phyloP scores from a whole-genome alignment of 92 coral and sea anemone genomes.

The Nematostella vectensis region DNA sequence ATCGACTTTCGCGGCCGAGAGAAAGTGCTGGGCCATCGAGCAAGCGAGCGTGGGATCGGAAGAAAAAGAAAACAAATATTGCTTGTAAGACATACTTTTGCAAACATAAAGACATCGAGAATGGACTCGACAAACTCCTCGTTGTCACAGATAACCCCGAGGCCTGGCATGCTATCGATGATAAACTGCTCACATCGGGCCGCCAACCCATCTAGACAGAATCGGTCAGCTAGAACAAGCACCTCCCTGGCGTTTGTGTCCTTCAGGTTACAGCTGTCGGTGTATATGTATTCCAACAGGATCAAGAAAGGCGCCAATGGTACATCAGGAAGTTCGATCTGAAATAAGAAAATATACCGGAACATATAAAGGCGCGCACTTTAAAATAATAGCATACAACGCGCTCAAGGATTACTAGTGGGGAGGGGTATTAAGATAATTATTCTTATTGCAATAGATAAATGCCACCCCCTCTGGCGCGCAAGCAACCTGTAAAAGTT shows the following conservation, averaged over 20 bases:
- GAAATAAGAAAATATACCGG: background rate
- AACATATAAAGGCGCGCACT: background rate
- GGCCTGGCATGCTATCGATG: background rate
- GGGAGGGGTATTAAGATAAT: no score
- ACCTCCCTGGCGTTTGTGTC: constrained; percentile 10
- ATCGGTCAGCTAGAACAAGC: constrained; percentile 38
- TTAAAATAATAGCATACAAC: background rate
- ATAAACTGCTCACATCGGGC: constrained; percentile 36
- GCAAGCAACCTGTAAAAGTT: no score
- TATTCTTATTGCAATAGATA: no score
- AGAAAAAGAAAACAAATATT: no score
- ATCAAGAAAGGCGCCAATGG: constrained; percentile 28
- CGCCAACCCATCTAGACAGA: constrained; percentile 25
- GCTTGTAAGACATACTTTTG: background rate
- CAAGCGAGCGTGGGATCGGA: no score
- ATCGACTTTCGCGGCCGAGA: no score
- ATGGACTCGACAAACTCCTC: background rate
- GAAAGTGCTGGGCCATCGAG: no score
- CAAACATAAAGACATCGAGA: background rate
- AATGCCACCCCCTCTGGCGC: no score
- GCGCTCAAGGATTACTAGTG: no score
- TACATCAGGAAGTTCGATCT: constrained; percentile 36
- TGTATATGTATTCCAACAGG: constrained; percentile 41
- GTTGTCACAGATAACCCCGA: background rate
- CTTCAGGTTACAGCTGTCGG: constrained; percentile 28